Evolutionary conservation across 2,113 vertebrate genomes (phyloP), one percentile per base, ranked within the genome.

Genomic region (Diphyllodes magnificus): DNA sequence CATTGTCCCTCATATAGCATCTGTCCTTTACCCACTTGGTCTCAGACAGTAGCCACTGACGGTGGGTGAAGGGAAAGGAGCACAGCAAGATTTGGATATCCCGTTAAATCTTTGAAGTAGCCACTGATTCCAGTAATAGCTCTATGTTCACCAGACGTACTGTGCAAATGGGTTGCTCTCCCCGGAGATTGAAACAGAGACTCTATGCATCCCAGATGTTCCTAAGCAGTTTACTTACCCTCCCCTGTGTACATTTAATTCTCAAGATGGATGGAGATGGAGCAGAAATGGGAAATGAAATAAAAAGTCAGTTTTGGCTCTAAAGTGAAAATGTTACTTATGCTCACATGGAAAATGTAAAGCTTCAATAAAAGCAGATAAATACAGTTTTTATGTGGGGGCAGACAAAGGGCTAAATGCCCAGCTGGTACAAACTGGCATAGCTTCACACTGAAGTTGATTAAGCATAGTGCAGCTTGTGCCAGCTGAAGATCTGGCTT

Each of bases 371-470:
- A 93, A 95, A 88, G 71, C 71, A 86, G 82, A 96, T 64, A 96
- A 96, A 96, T 47, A 91, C n/a, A 76, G 56, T 90, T 96, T 96
- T 96, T 90, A 93, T 86, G 82, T 33, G 82, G 87, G 94, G 89
- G 84, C 84, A 95, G 94, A 94, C 90, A 95, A 95, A 95, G 85
- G 91, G 92, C 85, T 96, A 75, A 86, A 73, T 95, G 91, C 90
- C 92, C 93, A 97, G 90, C 96, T 97, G 95, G 82, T 94, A 78
- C 66, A 78, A 90, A 93, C 93, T 96, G 93, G 92, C 94, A 93
- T 96, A 96, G 92, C 72, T 94, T 97, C 90, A 96, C 94, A 94
- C 7, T 84, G 79, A 92, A 86, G 90, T 94, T 94, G 94, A 96
- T 95, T 91, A 95, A 95, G 85, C 93, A 51, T 11, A 94, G 25